Conservation (phyloP, 2,888 invertebrate genomes). For the Reticulitermes lucifugus region DNA sequence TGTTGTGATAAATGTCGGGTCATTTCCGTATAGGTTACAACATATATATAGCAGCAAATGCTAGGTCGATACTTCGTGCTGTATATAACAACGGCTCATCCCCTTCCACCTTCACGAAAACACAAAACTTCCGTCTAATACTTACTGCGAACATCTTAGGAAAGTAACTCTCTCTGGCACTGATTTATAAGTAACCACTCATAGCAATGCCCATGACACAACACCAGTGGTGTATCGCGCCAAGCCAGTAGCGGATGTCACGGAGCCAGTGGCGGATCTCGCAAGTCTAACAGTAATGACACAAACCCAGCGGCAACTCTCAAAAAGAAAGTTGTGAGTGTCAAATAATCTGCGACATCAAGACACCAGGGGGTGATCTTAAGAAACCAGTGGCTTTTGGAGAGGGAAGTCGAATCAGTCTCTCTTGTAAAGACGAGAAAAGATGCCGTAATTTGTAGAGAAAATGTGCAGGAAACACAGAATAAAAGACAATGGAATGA, state of each 20-base stretch:
- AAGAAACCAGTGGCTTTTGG: background rate
- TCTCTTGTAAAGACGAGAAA: too few species aligned
- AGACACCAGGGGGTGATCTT: background rate
- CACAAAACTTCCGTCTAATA: background rate
- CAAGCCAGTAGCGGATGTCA: background rate
- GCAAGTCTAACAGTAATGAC: too few species aligned
- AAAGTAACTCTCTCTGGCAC: background rate
- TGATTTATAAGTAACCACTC: conserved; percentile 9
- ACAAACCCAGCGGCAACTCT: too few species aligned
- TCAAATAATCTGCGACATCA: background rate
- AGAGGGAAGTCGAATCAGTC: too few species aligned
- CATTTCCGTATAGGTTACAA: background rate
- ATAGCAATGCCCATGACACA: background rate
- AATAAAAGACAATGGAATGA: too few species aligned
- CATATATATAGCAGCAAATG: background rate
- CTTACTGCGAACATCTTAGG: background rate
- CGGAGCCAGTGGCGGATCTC: background rate
- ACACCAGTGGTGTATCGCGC: background rate
- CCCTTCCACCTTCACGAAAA: background rate
- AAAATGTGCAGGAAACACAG: too few species aligned
- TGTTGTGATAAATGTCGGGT: conserved; percentile 19
- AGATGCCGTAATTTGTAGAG: too few species aligned
- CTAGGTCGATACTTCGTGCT: background rate
- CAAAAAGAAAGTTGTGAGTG: too few species aligned
- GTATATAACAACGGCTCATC: background rate